Conservation (phyloP, 2,797 vertebrate species). For the Psittacula echo region DNA sequence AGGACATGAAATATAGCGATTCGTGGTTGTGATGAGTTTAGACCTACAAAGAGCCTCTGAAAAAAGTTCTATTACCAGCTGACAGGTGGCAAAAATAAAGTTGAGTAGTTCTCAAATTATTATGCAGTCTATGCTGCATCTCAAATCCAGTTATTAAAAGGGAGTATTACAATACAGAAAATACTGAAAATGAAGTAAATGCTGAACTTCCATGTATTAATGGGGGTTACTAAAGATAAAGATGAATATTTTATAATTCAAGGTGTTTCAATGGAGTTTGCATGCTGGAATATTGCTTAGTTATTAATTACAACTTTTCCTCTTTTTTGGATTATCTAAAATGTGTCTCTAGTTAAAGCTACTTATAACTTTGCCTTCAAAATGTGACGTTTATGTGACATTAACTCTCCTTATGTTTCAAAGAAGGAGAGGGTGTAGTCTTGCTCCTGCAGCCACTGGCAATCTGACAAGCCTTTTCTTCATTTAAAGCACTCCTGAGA, state of each 20-base stretch:
- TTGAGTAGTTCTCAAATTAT: background rate
- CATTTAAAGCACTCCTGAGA: background rate
- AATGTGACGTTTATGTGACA: background rate
- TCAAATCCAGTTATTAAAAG: background rate
- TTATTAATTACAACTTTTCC: background rate
- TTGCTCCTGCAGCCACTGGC: background rate
- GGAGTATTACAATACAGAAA: background rate
- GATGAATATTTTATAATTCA: background rate
- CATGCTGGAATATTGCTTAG: background rate
- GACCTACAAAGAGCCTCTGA: background rate
- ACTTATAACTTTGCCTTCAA: background rate
- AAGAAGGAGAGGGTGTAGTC: background rate
- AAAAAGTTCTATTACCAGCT: background rate
- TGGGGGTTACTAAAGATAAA: background rate
- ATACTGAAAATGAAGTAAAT: background rate
- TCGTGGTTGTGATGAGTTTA: background rate
- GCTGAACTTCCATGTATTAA: background rate
- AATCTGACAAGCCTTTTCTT: background rate
- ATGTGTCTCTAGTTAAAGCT: background rate
- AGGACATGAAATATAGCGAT: background rate
- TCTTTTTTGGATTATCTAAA: background rate
- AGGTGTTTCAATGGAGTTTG: background rate
- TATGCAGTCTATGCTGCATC: background rate
- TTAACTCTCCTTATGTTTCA: background rate
- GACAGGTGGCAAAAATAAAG: background rate